Base-by-base conservation (phyloP, 1,140 invertebrate species). In the Drosophila lacteicornis region DNA sequence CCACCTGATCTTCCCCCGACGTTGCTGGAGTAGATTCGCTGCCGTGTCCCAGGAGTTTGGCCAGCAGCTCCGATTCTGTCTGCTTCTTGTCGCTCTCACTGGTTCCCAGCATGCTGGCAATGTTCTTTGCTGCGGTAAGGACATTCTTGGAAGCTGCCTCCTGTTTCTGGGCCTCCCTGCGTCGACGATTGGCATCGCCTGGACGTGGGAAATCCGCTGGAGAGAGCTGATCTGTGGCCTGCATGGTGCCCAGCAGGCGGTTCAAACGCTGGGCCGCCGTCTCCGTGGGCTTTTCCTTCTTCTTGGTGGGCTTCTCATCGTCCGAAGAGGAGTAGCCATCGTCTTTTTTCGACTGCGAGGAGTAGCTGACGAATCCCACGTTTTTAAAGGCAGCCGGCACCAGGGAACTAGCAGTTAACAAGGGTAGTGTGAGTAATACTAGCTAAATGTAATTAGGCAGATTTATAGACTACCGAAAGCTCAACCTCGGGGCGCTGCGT, bases 31-130 rank as follows among this genome's bases (percentile, higher is more conserved):
- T 68, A 45, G 93, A 92, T 91, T 94, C 93, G 85, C 92, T 46
- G 57, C 93, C 93, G 75, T 94, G 93, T 5, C 93, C 93, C 42
- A 95, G 93, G 8, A 97, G 93, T 92, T 96, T 96, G 25, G 95
- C 94, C 42, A 97, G 91, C n/a, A 97, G 92, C 86, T 97, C 96
- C 8, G 95, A 94, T 93, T 97, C 95, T 5, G 95, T 96, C 93
- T 96, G 94, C 82, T 95, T 94, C 84, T 95, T 94, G 3, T 93
- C 92, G 81, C 95, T 94, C 12, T 93, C 93, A 25, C 19, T 74
- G 93, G 97, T 94, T 12, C 95, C 95, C 60, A 95, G 95, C 17
- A 97, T 84, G 19, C 91, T 92, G 47, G 96, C 96, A 42, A 97
- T 95, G 66, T 95, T 92, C 91, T 95, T 94, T 1, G 95, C 96